These are phyloP conservation scores for Macroglossus sobrinus DNA, from an alignment of 2,113 vertebrate genomes.

Conservation along the genomic window DNA sequence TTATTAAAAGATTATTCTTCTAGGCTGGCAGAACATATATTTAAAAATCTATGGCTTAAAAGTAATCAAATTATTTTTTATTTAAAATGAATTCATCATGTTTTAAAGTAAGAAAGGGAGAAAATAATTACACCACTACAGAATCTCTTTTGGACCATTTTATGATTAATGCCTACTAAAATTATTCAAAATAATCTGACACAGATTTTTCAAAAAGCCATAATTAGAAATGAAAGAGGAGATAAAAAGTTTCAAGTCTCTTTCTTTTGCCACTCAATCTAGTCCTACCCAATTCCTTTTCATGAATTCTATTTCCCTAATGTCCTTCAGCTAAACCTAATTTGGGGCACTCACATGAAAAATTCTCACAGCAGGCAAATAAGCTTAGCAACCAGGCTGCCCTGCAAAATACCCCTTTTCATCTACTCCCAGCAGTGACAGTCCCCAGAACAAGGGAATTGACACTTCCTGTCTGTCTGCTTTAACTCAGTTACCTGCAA, in stretches of 20 bases:
- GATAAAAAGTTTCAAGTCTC: not conserved
- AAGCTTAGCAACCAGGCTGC: not conserved
- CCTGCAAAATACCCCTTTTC: not conserved
- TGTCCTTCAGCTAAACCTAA: not conserved
- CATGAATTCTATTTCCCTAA: constrained; percentile 27
- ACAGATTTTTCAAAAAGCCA: constrained; percentile 20
- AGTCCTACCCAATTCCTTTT: not conserved
- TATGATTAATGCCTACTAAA: constrained; percentile 43
- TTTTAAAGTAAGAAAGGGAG: constrained; percentile 32
- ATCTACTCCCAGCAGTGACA: not conserved
- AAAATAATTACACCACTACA: constrained; percentile 45
- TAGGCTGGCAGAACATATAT: not conserved
- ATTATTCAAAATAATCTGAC: constrained; percentile 46
- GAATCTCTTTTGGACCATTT: constrained; percentile 18
- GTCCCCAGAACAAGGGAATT: not conserved
- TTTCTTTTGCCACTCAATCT: not conserved
- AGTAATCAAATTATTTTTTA: constrained; percentile 18
- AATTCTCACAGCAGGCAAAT: constrained; percentile 9
- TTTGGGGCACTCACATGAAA: not conserved
- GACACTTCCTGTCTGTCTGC: not conserved
- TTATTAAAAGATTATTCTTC: constrained; percentile 26
- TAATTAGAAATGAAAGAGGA: constrained; percentile 44
- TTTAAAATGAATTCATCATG: constrained; percentile 22
- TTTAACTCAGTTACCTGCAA: not conserved
- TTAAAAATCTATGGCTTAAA: constrained; percentile 23